Evolutionary conservation across 1,140 invertebrate genomes (phyloP).

Genomic region (Idris sp.): DNA sequence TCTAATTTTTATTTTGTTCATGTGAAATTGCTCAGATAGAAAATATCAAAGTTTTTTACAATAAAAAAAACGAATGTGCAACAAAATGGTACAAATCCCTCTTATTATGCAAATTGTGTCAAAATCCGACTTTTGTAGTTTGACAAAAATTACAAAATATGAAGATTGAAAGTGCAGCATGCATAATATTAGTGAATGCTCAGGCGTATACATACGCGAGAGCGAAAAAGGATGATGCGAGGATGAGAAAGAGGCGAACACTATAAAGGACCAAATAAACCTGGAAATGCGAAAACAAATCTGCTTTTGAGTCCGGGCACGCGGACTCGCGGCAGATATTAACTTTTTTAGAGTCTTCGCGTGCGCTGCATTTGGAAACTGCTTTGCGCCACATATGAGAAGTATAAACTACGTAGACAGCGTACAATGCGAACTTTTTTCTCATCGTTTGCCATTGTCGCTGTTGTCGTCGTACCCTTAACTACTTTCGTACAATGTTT

Average conservation of each 20-base stretch:
- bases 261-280: constrained; percentile 66
- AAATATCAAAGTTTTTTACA: too few species aligned
- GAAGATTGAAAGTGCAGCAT: constrained; percentile 40
- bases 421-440: constrained; percentile 42
- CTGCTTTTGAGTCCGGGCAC: constrained; percentile 72
- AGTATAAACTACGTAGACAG: constrained; percentile 59
- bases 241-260: constrained; percentile 41
- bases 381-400: constrained; percentile 52
- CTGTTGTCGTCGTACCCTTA: constrained; percentile 24
- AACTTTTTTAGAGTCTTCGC: constrained; percentile 73
- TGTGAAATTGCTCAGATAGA: constrained; percentile 42
- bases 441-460: constrained; percentile 9
- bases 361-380: constrained; percentile 66
- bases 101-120: constrained; percentile 28
- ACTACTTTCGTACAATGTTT: constrained; percentile 21
- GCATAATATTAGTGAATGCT: constrained; percentile 54
- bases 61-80: too few species aligned
- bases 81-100: constrained; percentile 23
- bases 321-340: constrained; percentile 69
- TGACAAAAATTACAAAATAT: constrained; percentile 53
- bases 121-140: constrained; percentile 23
- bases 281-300: constrained; percentile 73
- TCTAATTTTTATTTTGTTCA: too few species aligned
- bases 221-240: constrained; percentile 19
- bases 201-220: constrained; percentile 16